Percentiles rank a stretch among this genome's conserved stretches.
Conservation (phyloP, 2,888 invertebrate genomes). For the Heteropelma amictum region DNA sequence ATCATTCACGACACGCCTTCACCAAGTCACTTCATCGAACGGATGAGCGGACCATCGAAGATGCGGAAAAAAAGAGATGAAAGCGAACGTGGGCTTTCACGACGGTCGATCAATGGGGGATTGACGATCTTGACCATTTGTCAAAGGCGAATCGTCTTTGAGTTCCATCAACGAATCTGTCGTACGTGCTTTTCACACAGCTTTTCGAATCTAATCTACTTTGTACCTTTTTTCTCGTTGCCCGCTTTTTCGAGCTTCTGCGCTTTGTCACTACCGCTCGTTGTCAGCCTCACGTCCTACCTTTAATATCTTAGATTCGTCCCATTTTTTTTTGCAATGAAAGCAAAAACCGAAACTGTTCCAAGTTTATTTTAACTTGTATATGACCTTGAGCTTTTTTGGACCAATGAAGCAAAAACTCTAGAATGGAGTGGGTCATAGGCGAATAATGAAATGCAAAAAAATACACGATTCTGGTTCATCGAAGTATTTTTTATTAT, state of each 20-base stretch:
- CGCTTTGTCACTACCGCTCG: neutral
- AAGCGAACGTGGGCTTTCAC: constrained; percentile 27
- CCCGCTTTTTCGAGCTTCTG: neutral
- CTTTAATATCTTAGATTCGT: too few species aligned
- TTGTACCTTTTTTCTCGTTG: neutral
- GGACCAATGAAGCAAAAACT: too few species aligned
- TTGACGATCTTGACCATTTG: constrained; percentile 46
- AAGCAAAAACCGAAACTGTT: too few species aligned
- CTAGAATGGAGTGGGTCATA: too few species aligned
- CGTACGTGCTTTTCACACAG: constrained; percentile 30
- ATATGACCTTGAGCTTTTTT: too few species aligned
- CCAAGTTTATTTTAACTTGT: too few species aligned
- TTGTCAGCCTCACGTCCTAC: too few species aligned
- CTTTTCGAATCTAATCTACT: constrained; percentile 22
- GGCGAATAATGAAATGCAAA: too few species aligned
- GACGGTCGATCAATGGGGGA: constrained; percentile 21
- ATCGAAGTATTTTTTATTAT: too few species aligned
- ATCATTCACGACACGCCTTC: constrained; percentile 50
- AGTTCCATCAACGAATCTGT: constrained; percentile 48
- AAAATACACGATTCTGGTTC: too few species aligned
- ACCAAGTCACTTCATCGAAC: constrained; percentile 23
- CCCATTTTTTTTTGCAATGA: too few species aligned
- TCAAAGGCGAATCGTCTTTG: constrained; percentile 42
- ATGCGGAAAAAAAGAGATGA: constrained; percentile 24
- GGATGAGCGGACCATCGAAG: constrained; percentile 26